phyloP scores from a whole-genome alignment of 2,113 vertebrate species.

The Protobothrops flavoviridis region DNA sequence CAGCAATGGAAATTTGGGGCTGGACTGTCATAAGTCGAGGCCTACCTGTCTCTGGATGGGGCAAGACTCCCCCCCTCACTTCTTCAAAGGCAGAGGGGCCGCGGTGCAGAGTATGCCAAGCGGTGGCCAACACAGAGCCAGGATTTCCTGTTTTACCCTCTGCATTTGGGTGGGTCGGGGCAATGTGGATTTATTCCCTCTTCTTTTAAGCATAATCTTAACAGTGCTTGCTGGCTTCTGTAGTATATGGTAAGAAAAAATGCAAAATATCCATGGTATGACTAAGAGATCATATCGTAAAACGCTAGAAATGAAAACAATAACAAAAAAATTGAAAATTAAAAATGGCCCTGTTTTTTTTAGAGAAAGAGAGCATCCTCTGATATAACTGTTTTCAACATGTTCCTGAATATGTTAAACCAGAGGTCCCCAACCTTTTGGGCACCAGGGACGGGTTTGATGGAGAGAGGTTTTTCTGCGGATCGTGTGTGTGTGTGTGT shows the following conservation, averaged over 20 bases:
- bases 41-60: too few species aligned
- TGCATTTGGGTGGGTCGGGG: not conserved
- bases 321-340: not conserved
- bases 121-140: not conserved
- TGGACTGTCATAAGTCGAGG: too few species aligned
- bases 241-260: not conserved
- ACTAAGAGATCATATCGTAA: not conserved
- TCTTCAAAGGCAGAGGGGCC: too few species aligned
- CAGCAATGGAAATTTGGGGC: too few species aligned
- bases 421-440: too few species aligned
- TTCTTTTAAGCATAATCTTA: not conserved
- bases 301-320: not conserved
- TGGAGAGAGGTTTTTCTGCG: too few species aligned
- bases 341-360: not conserved
- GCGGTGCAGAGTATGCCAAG: too few species aligned
- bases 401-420: too few species aligned
- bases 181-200: not conserved
- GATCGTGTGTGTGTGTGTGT: too few species aligned
- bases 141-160: not conserved
- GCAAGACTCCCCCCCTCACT: too few species aligned
- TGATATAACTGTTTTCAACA: fast-evolving
- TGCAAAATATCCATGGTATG: not conserved
- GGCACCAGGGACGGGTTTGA: too few species aligned
- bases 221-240: not conserved
- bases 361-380: too few species aligned